Conservation (phyloP, 1,140 invertebrate species). For the Brevipalpus yothersi region DNA sequence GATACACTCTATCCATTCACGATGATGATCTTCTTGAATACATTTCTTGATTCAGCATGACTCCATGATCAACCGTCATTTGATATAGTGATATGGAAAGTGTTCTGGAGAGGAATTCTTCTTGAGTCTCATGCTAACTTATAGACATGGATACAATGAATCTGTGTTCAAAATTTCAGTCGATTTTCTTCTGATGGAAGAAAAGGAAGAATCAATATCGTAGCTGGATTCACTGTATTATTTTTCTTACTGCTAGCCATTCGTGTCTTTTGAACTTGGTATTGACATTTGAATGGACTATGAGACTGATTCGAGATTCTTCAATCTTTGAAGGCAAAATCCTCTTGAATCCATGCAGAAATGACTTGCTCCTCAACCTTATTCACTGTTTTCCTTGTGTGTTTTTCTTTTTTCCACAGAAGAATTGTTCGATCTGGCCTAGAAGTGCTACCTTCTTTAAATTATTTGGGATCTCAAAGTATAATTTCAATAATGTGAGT, state of each 20-base stretch:
- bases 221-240: too few species aligned
- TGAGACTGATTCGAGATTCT: not conserved
- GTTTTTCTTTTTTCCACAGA: conserved; percentile 20
- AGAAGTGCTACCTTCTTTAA: conserved; percentile 24
- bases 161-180: too few species aligned
- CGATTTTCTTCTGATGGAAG: too few species aligned
- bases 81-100: too few species aligned
- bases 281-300: not conserved
- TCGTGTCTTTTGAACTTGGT: not conserved
- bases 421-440: conserved; percentile 29
- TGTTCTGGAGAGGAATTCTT: too few species aligned
- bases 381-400: not conserved
- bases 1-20: too few species aligned
- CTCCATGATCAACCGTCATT: too few species aligned
- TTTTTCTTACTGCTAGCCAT: not conserved
- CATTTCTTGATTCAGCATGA: too few species aligned
- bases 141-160: too few species aligned
- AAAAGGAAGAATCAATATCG: too few species aligned
- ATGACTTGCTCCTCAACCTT: not conserved
- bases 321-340: not conserved
- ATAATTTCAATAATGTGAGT: conserved; percentile 33
- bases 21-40: too few species aligned
- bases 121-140: too few species aligned
- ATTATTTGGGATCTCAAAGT: conserved; percentile 20
- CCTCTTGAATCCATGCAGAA: not conserved